Evolutionary conservation across 2,888 invertebrate species (phyloP), one percentile per base, ranked within the genome.

Genomic region (Aleiodes testaceus): DNA sequence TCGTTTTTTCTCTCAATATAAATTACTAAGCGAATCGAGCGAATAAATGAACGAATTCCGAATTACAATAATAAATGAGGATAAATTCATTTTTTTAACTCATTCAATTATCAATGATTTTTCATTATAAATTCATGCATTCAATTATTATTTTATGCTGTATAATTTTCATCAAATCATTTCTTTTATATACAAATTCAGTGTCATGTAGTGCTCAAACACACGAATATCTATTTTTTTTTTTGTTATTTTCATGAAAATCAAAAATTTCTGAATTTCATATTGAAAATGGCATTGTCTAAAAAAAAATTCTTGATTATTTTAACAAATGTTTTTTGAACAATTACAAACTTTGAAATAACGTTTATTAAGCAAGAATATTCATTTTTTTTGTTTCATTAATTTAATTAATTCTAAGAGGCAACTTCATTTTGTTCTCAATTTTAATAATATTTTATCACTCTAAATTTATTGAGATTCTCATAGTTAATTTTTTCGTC

Each of bases 21-120:
- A 81, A 81, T 81, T 79, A 79, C 76, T 79, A 79, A 72, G 66
- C 66, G 66, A 66, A 66, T 63, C 45, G 69, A 55, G 55, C 66
- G 70, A 66, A 72, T 42, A 68, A 49, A 47, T 52, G 16, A 36
- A 53, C 22, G 53, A 42, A 55, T 66, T 59, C 36, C 20, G 53
- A 52, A 55, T 65, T 65, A 49, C 65, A 70, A 66, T 70, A 45
- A 66, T 47, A 72, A 36, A 36, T 36, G 36, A 14, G 26, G 1
- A 26, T n/a, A 2, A 52, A 22, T 42, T 53, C 49, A 50, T 45
- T 55, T 67, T 42, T 66, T 20, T 22, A 44, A 42, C 52, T 52
- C 45, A 14, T 45, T 45, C 3, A 45, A 20, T 67, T 55, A 26
- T 26, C 14, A n/a, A 53, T 16, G 12, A 30, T 53, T 45, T 55